Conservation (phyloP, 2,888 invertebrate genomes). For the Arctia plantaginis region DNA sequence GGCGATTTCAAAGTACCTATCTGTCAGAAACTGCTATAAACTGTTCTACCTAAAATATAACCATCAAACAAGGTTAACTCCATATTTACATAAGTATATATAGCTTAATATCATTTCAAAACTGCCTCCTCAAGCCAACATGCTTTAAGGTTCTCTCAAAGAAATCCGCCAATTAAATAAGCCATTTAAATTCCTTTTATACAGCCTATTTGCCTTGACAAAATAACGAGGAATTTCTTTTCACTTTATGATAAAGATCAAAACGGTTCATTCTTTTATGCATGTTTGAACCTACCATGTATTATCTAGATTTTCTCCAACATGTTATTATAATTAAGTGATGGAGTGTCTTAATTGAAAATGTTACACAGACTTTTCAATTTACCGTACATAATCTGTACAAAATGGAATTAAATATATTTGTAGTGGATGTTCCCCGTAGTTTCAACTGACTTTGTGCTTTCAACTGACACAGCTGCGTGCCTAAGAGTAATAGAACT, state of each 20-base stretch:
- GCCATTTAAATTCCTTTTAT: slow-evolving; percentile 63
- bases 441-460: no score
- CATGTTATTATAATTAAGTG: slow-evolving; percentile 36
- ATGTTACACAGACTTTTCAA: not conserved
- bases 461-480: no score
- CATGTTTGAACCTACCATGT: slow-evolving; percentile 42
- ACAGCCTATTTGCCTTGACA: slow-evolving; percentile 54
- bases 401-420: not conserved
- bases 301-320: slow-evolving; percentile 32
- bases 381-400: slow-evolving; percentile 23
- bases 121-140: slow-evolving; percentile 23
- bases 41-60: not conserved
- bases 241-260: slow-evolving; percentile 41
- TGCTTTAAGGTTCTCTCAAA: slow-evolving; percentile 50
- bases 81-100: not conserved
- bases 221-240: slow-evolving; percentile 43
- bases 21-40: not conserved
- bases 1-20: not conserved
- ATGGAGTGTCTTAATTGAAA: slow-evolving; percentile 22
- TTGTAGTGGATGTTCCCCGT: no score
- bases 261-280: slow-evolving; percentile 50
- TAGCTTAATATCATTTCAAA: slow-evolving; percentile 4
- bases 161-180: slow-evolving; percentile 60
- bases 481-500: no score
- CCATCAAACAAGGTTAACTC: not conserved